These are phyloP conservation scores for Leptinotarsa peninsularis DNA, from an alignment of 2,888 invertebrate genomes.

Conservation along the genomic window DNA sequence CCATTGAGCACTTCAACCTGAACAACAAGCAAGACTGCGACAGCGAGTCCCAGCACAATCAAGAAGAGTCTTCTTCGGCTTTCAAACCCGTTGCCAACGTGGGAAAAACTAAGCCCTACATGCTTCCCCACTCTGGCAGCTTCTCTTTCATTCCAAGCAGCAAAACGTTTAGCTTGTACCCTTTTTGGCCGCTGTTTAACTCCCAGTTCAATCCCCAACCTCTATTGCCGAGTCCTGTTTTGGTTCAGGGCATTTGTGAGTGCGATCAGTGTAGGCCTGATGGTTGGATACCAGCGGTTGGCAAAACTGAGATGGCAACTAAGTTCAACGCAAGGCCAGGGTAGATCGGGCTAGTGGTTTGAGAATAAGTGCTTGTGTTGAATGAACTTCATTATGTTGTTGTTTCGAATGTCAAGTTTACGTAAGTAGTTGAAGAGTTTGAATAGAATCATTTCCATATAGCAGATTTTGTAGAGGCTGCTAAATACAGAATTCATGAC, in stretches of 20 bases:
- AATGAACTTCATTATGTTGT: neutral
- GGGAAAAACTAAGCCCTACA: constrained; percentile 49
- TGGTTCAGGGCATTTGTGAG: constrained; percentile 66
- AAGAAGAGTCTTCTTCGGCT: constrained; percentile 58
- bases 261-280: constrained; percentile 64
- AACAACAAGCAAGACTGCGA: constrained; percentile 29
- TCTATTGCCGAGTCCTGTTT: constrained; percentile 64
- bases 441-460: neutral
- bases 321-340: constrained; percentile 19
- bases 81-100: constrained; percentile 62
- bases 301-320: constrained; percentile 3
- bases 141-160: constrained; percentile 62
- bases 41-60: constrained; percentile 41
- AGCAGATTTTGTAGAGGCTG: neutral
- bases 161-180: constrained; percentile 65
- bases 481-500: no score
- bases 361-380: neutral
- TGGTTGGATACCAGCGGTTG: constrained; percentile 11
- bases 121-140: constrained; percentile 54
- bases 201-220: constrained; percentile 63
- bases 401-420: neutral
- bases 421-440: neutral
- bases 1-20: constrained; percentile 85
- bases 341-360: neutral
- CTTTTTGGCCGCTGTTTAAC: constrained; percentile 62